Conservation (phyloP, 2,888 invertebrate species). For the Chalcis sispes region DNA sequence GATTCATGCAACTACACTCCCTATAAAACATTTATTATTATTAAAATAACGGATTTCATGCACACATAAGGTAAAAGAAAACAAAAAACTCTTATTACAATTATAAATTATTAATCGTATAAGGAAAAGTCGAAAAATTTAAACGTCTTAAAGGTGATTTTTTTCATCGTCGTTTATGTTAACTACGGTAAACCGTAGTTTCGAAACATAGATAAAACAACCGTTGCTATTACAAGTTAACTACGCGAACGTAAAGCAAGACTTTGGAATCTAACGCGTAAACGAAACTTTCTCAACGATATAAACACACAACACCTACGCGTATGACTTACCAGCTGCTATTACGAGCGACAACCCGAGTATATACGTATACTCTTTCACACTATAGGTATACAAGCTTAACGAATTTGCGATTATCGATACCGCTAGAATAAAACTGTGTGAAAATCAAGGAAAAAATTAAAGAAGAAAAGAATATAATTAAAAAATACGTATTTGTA, state of each 20-base stretch:
- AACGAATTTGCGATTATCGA: neutral
- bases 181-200: neutral
- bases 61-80: no score
- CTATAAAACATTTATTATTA: no score
- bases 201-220: conserved; percentile 2
- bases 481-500: no score
- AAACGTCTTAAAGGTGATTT: no score
- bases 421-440: conserved; percentile 10
- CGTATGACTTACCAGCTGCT: conserved; percentile 52
- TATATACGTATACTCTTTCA: no score
- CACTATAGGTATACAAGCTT: conserved; percentile 10
- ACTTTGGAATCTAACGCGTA: neutral
- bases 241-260: conserved; percentile 18
- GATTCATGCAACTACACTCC: no score
- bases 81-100: no score
- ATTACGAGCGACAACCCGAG: no score
- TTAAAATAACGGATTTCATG: no score
- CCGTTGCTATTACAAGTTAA: neutral
- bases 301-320: conserved; percentile 10
- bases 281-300: conserved; percentile 19
- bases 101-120: no score
- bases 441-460: conserved; percentile 1
- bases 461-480: neutral
- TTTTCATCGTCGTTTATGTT: no score
- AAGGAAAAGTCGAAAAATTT: no score